Percentiles rank a stretch among this genome's conserved stretches.
phyloP scores from a whole-genome alignment of 2,888 invertebrate species.

The Mamestra brassicae region DNA sequence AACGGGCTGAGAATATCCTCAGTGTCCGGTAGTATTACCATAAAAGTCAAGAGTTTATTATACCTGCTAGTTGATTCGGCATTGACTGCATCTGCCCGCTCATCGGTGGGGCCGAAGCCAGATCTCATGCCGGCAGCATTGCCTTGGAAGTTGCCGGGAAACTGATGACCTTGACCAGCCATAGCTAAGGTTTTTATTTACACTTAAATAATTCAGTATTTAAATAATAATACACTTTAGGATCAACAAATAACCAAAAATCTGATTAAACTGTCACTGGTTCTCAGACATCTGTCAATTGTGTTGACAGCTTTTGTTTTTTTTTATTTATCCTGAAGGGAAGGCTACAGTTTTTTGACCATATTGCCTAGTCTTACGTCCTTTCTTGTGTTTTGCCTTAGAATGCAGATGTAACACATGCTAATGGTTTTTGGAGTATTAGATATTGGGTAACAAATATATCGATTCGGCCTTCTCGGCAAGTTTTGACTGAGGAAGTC shows the following conservation, averaged over 20 bases:
- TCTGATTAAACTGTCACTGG: neutral
- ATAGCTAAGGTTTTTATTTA: conserved; percentile 77
- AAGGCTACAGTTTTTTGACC: too few species aligned
- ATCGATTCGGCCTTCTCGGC: too few species aligned
- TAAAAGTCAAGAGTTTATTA: neutral
- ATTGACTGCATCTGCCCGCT: conserved; percentile 91
- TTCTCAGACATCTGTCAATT: neutral
- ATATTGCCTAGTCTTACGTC: too few species aligned
- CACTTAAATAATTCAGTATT: neutral
- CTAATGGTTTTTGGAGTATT: too few species aligned
- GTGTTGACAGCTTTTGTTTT: too few species aligned
- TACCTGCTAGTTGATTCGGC: conserved; percentile 91
- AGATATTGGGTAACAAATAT: too few species aligned
- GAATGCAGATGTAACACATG: too few species aligned
- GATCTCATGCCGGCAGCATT: conserved; percentile 92
- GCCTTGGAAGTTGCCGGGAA: conserved; percentile 93
- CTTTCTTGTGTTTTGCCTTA: too few species aligned
- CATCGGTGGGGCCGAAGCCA: conserved; percentile 91
- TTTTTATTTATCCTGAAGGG: too few species aligned
- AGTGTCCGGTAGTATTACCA: too few species aligned
- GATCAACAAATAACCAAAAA: conserved; percentile 10
- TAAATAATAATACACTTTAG: neutral
- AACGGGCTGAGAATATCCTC: neutral
- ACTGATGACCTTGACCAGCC: conserved; percentile 94
- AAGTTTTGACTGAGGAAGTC: too few species aligned